Evolutionary conservation across 2,888 invertebrate genomes (phyloP).

Genomic region (Eristalis intricaria): DNA sequence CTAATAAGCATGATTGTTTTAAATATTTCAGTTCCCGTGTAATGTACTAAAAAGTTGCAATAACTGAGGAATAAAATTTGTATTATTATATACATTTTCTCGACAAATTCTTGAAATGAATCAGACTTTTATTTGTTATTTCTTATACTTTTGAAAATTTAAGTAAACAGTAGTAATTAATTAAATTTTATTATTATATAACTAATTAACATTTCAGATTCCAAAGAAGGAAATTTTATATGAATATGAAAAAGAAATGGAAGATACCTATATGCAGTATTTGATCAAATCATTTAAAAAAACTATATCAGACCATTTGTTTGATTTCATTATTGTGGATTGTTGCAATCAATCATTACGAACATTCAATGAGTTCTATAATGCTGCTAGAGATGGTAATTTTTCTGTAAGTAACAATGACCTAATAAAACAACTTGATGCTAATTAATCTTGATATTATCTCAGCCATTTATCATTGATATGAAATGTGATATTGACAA

Average conservation of each 20-base stretch:
- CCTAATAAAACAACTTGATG: background rate
- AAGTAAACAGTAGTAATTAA: background rate
- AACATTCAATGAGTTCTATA: conserved; percentile 94
- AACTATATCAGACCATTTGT: conserved; percentile 93
- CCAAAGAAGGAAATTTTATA: conserved; percentile 83
- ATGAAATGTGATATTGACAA: conserved; percentile 90
- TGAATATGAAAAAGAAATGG: conserved; percentile 93
- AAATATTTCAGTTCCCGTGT: no score
- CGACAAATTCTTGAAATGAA: no score
- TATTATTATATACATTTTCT: no score
- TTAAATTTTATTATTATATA: background rate
- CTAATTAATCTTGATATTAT: background rate
- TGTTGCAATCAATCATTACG: conserved; percentile 92
- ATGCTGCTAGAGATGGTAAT: conserved; percentile 86
- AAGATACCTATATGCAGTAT: conserved; percentile 90
- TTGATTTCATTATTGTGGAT: conserved; percentile 96
- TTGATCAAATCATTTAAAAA: conserved; percentile 95
- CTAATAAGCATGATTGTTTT: no score
- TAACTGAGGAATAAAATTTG: no score
- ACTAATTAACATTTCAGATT: conserved; percentile 75
- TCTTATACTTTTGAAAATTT: background rate
- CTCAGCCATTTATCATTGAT: conserved; percentile 95
- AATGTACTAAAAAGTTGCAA: no score
- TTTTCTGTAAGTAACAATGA: conserved; percentile 78
- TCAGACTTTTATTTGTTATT: background rate